phyloP scores from a whole-genome alignment of 2,888 invertebrate species.

The Nudaria mundana region DNA sequence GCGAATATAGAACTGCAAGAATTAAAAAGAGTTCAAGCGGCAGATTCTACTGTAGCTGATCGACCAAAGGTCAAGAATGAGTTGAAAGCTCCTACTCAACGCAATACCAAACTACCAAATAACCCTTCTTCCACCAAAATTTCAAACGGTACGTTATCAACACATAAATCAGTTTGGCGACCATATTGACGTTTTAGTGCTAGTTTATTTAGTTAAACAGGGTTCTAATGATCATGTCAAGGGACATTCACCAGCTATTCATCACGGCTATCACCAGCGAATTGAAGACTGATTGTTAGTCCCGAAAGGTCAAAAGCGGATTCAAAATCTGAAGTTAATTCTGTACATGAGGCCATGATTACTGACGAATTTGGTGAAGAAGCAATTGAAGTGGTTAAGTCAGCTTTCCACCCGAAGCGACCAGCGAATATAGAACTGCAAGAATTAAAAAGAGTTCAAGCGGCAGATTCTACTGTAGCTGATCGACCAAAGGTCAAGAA shows the following conservation, averaged over 20 bases:
- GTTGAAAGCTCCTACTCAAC: conserved; percentile 82
- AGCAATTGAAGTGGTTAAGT: conserved; percentile 88
- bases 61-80: conserved; percentile 73
- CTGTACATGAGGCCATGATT: conserved; percentile 82
- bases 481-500: conserved; percentile 69
- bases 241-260: conserved; percentile 79
- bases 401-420: conserved; percentile 86
- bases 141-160: conserved; percentile 73
- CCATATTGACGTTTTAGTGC: conserved; percentile 81
- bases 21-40: conserved; percentile 78
- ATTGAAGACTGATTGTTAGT: conserved; percentile 76
- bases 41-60: conserved; percentile 82
- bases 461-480: conserved; percentile 82
- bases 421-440: conserved; percentile 81
- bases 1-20: conserved; percentile 80
- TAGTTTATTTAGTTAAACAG: conserved; percentile 2
- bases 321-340: conserved; percentile 83
- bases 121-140: conserved; percentile 83
- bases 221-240: conserved; percentile 82
- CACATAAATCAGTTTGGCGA: conserved; percentile 87
- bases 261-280: conserved; percentile 81
- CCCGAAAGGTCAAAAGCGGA: conserved; percentile 78
- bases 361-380: conserved; percentile 86
- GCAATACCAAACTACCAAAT: conserved; percentile 65
- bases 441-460: conserved; percentile 77